Base-by-base conservation (phyloP, 2,113 vertebrate species). In the Acanthochromis polyacanthus region DNA sequence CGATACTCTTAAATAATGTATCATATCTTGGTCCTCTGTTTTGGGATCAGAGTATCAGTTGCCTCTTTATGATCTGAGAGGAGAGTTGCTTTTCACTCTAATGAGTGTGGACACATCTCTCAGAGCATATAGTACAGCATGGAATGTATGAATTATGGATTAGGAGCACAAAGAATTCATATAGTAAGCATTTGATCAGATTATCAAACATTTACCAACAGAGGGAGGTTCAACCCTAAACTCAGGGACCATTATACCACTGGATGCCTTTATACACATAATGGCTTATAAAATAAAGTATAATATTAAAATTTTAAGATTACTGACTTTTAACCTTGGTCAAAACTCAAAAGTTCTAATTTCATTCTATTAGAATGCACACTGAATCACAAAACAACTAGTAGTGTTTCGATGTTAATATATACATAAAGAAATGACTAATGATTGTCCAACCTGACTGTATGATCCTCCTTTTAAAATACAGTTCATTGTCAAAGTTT, bases 1-100 rank as follows among this genome's bases (percentile, higher is more conserved):
- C 94, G 71, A 93, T 95, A 93, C 72, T 85, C 50, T 79, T 94
- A 85, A 92, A 94, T 93, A 85, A 92, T 94, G 79, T 45, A 94
- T 87, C 61, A 16, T 81, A 81, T 88, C 75, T 81, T 78, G 82
- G 85, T 82, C 64, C 57, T 80, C 68, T 81, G 53, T 78, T 93
- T 91, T 63, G 64, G 78, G 76, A 75, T 89, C 75, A 64, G 69
- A 88, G 87, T 63, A 81, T 84, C 67, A 75, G 83, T 83, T 82
- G 72, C 58, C 38, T 69, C 71, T 68, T 88, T 50, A 64, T 63
- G 55, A 82, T 77, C 78, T 79, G 51, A 82, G 83, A 71, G 36
- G 25, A 83, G 65, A 64, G 67, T 40, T 73, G 68, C 75, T 77
- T 82, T 80, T 85, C 51, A 59, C n/a, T 76, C 60, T 89, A 88